These are phyloP conservation scores for Pseudomyrmex cubaensis DNA, from an alignment of 1,140 invertebrate species.

Conservation along the genomic window DNA sequence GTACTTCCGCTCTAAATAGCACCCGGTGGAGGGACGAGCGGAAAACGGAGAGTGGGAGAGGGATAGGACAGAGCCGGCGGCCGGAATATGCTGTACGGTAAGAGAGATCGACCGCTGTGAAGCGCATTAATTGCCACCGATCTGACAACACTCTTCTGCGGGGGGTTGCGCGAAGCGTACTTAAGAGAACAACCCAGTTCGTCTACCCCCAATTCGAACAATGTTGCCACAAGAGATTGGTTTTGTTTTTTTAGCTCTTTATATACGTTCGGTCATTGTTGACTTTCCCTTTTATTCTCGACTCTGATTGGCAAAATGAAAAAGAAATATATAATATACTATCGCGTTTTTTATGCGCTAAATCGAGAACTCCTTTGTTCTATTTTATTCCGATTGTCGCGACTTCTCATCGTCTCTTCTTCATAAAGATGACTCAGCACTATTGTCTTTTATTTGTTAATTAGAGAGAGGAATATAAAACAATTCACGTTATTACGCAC, in stretches of 20 bases:
- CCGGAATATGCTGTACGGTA: constrained; percentile 57
- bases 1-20: constrained; percentile 70
- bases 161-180: constrained; percentile 53
- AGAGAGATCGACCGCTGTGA: constrained; percentile 68
- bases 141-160: constrained; percentile 47
- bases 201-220: constrained; percentile 43
- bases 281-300: constrained; percentile 2
- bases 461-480: too few relatives aligned
- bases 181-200: constrained; percentile 54
- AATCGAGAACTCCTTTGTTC: too few relatives aligned
- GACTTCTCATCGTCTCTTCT: too few relatives aligned
- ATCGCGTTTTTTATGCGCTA: too few relatives aligned
- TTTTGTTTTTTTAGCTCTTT: constrained; percentile 30
- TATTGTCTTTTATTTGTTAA: too few relatives aligned
- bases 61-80: constrained; percentile 28
- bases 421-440: too few relatives aligned
- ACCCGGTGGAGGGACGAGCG: background rate
- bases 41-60: background rate
- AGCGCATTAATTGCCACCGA: constrained; percentile 72
- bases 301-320: background rate
- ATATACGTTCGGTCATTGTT: background rate
- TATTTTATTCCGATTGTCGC: too few relatives aligned
- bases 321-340: too few relatives aligned
- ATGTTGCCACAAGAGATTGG: constrained; percentile 27
- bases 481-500: too few relatives aligned